Percentiles rank a stretch among this genome's conserved stretches.
phyloP scores from a whole-genome alignment of 2,797 vertebrate species.

The Anisognathus igniventris region DNA sequence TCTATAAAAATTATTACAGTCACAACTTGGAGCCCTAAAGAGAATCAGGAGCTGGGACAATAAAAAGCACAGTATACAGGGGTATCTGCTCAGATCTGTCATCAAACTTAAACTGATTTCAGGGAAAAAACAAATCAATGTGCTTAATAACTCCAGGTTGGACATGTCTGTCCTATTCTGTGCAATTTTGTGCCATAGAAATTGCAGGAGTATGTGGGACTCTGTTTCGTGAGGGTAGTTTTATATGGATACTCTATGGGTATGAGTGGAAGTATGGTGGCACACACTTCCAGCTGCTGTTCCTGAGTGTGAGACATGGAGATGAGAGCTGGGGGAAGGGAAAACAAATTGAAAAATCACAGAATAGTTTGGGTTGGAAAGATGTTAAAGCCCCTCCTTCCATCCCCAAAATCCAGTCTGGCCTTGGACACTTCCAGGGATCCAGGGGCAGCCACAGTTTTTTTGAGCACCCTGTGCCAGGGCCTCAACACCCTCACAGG shows the following conservation, averaged over 20 bases:
- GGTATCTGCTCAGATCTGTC: background rate
- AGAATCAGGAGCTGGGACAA: background rate
- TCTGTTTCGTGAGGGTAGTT: background rate
- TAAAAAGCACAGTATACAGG: background rate
- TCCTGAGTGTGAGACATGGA: fast-evolving
- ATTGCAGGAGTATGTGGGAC: background rate
- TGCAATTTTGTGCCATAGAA: background rate
- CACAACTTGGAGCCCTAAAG: background rate
- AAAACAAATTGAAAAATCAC: background rate
- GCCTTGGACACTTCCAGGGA: background rate
- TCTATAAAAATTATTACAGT: background rate
- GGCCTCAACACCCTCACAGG: fast-evolving
- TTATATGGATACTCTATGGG: background rate
- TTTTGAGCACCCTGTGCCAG: background rate
- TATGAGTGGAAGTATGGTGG: background rate
- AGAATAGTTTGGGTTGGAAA: background rate
- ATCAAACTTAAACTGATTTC: background rate
- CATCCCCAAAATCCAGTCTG: fast-evolving
- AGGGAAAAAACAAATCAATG: background rate
- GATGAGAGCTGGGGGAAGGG: background rate
- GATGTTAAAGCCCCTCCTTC: fast-evolving
- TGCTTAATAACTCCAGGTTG: background rate
- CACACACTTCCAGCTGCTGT: background rate
- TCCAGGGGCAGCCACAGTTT: background rate
- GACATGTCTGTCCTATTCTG: fast-evolving